Base-by-base conservation (phyloP, 2,888 invertebrate genomes). In the Anodontia alba region DNA sequence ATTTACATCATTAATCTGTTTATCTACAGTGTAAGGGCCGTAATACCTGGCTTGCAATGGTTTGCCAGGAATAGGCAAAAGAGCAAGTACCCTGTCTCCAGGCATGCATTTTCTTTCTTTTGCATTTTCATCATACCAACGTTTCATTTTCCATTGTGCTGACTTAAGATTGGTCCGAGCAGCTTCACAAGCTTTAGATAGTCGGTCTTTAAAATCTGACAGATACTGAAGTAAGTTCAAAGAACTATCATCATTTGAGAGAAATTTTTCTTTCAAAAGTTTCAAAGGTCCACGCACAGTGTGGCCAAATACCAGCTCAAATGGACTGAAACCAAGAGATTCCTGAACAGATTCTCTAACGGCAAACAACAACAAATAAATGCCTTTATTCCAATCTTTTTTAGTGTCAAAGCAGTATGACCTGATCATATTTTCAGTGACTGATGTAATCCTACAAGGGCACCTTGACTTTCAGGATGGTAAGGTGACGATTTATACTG, bases 31-130 rank as follows among this genome's bases (percentile, higher is more conserved):
- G 67, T 76, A 84, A 20, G 85, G 81, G 17, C 81, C 83, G 78
- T 66, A 84, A 46, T 80, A 81, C 54, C 57, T 80, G 17, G 81
- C 80, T 66, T 82, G 74, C 54, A 83, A 71, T 29, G 81, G 80
- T 26, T 77, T 72, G 33, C 76, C 75, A 23, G 77, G 70, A 49
- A 81, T 38, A 67, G 87, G 88, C 46, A 88, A 78, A 12, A 86
- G 76, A 26, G 62, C 79, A 54, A 88, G 36, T 29, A 87, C 82
- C 46, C 80, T 82, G 36, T 90, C 84, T 42, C 88, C 83, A 49
- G 83, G 68, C 20, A 75, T 36, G 68, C 86, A 88, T n/a, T 20
- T 73, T 71, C 83, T 76, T 5, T 73, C 67, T n/a, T 42, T 38
- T 29, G 72, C 38, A 36, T 80, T 66, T 29, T 69, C 38, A 42